Base-by-base conservation (phyloP, 2,113 vertebrate species). In the Ptyas mucosa region DNA sequence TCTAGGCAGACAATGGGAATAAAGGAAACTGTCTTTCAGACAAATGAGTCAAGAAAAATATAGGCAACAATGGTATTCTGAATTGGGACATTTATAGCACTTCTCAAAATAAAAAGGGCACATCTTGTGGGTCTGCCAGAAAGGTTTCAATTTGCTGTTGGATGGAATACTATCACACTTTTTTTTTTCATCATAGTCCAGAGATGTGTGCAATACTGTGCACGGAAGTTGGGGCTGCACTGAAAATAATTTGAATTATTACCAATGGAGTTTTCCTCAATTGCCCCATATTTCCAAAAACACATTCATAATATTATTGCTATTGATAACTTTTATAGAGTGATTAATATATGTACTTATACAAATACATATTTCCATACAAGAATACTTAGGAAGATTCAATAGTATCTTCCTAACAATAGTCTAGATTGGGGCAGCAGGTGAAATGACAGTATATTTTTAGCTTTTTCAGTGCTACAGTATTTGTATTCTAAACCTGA, bases 41-140 rank as follows among this genome's bases (percentile, higher is more conserved):
- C 90, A 29, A 91, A 93, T 94, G 87, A 87, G 88, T 92, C 24
- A 87, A 89, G 49, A 88, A 91, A 95, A 95, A 90, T 93, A 90
- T 58, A 86, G 51, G 87, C 0, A 92, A 55, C 53, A 85, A 4
- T 85, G 54, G 3, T 85, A 43, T 61, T 69, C 26, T 29, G 46
- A 52, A 58, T 46, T 81, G 85, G 58, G 85, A 95, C 90, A 69
- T 3, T 89, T 75, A 64, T 55, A 86, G 24, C 21, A 93, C 90
- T 89, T 52, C n/a, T 89, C 58, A 69, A 87, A 81, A 24, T 10
- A 94, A 89, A 15, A 5, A 39, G 7, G 1, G 11, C 1, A 1
- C 26, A 81, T 91, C 54, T 91, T 89, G 0, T 89, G 91, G 54
- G 53, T 89, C n/a, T 88, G 54, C 26, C 1, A 52, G 39, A 64